Evolutionary conservation across 2,888 invertebrate genomes (phyloP), one percentile per base, ranked within the genome.

Genomic region (Acleris sparsana): DNA sequence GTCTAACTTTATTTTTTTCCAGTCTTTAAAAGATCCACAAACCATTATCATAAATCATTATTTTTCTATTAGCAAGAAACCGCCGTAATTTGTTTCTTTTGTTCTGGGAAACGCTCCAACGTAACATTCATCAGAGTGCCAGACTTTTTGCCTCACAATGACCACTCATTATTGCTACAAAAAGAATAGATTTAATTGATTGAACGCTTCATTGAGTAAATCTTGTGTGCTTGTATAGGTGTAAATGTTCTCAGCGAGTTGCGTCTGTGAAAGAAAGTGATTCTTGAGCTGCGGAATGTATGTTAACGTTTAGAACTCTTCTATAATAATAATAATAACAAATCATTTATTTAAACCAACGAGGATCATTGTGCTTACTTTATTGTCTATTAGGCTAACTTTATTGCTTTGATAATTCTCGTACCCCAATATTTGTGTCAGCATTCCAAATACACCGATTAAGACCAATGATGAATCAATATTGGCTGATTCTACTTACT

Each of bases 161-260:
- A 60, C 53, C 53, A 48, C 68, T 70, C 70, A 66, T 71, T 71
- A 68, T 25, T 43, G 25, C 49, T 20, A 48, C 57, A 71, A 71
- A 69, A 69, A 71, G 25, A 59, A 61, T 57, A 59, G 57, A 62
- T 64, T 63, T 64, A 63, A 68, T 69, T 56, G 48, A 69, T 56
- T 57, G 49, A 49, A 57, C 63, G 63, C 62, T 3, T 67, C 53
- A 67, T 63, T 69, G 53, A 62, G 51, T 58, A 46, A 57, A 48
- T 25, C 48, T 55, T 13, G 39, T 39, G 39, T 39, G 39, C 51
- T 49, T 51, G 49, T 56, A 16, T 39, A 25, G 39, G 5, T 49
- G 25, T 51, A 25, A 63, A 57, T 51, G 29, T 63, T 63, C 63
- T 51, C 29, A n/a, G 29, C 33, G 20, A 46, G n/a, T n/a, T 43